A percentile compares a stretch with the other conserved stretches of the same genome.
Conservation (phyloP, 2,888 invertebrate species). For the Agonopterix arenella region DNA sequence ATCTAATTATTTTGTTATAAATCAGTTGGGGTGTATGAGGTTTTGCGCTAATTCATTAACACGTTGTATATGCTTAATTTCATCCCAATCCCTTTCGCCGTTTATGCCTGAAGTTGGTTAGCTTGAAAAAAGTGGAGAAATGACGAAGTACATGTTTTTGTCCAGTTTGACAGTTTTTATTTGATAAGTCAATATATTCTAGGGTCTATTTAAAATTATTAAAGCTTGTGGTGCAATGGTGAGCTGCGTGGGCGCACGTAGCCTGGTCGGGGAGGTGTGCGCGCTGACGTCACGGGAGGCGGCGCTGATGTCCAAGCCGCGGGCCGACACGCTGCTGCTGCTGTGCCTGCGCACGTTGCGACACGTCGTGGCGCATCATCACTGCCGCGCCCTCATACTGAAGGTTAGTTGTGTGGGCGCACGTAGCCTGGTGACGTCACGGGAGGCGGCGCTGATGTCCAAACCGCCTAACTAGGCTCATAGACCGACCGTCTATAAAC, state of each 20-base stretch:
- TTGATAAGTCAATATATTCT: too few species aligned
- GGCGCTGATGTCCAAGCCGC: constrained; percentile 22
- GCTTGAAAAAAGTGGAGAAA: too few species aligned
- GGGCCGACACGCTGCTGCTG: constrained; percentile 27
- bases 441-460: constrained; percentile 32
- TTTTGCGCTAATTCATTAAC: too few species aligned
- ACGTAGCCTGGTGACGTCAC: constrained; percentile 33
- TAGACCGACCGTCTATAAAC: too few species aligned
- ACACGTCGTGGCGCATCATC: constrained; percentile 73
- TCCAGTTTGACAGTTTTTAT: too few species aligned
- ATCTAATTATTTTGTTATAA: too few species aligned
- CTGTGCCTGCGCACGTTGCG: constrained; percentile 43
- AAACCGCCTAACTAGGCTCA: constrained; percentile 12
- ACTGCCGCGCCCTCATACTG: constrained; percentile 77
- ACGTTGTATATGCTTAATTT: too few species aligned
- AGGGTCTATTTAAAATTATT: too few species aligned
- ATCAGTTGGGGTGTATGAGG: too few species aligned
- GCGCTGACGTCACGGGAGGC: constrained; percentile 38
- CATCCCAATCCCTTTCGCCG: too few species aligned
- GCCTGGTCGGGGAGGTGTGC: constrained; percentile 38
- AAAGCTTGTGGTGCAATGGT: constrained; percentile 29
- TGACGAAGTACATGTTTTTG: too few species aligned
- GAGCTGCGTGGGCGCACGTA: constrained; percentile 49
- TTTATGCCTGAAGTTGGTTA: too few species aligned
- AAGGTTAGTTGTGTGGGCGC: constrained; percentile 73